Evolutionary conservation across 2,888 invertebrate species (phyloP).

Genomic region (Hydroisotoma schaefferi): DNA sequence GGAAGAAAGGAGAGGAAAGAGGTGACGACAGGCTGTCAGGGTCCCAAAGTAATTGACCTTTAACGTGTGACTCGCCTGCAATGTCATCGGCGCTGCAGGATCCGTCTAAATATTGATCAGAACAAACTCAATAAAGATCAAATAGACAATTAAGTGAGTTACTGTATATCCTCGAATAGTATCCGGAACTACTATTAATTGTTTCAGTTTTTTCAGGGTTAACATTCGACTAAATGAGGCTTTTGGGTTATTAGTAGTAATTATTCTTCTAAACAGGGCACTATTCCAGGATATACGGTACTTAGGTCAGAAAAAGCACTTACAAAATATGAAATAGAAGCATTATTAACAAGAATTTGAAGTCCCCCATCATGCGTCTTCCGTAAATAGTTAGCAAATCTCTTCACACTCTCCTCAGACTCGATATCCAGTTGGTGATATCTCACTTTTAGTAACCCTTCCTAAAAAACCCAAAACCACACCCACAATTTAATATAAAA

Average conservation of each 20-base stretch:
- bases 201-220: no score
- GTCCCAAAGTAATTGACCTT: conserved; percentile 67
- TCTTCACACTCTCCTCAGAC: conserved; percentile 59
- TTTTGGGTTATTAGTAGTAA: no score
- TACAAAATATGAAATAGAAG: conserved; percentile 57
- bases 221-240: no score
- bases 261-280: no score
- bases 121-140: no score
- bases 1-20: conserved; percentile 69
- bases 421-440: conserved; percentile 70
- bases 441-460: conserved; percentile 54
- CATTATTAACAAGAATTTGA: conserved; percentile 72
- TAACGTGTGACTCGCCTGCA: conserved; percentile 68
- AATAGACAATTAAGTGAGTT: no score
- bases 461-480: background rate
- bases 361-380: conserved; percentile 62
- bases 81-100: conserved; percentile 20
- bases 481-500: background rate
- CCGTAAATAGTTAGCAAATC: conserved; percentile 61
- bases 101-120: background rate
- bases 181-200: no score
- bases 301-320: background rate
- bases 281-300: no score
- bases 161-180: no score
- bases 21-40: conserved; percentile 61